Percentiles rank a stretch among this genome's conserved stretches.
Conservation (phyloP, 2,888 invertebrate genomes). For the Drosophila colorata region DNA sequence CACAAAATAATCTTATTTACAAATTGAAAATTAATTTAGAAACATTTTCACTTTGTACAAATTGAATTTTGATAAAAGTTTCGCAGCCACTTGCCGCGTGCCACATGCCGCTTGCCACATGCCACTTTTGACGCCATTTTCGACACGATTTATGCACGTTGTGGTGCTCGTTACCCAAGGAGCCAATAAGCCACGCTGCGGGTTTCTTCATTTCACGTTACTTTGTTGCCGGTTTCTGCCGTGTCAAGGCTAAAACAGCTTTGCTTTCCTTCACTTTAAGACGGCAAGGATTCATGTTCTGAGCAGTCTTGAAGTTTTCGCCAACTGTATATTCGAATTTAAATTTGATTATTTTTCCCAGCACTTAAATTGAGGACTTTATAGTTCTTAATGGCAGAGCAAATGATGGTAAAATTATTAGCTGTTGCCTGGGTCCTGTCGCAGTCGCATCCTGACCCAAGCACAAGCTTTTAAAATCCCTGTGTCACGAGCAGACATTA, state of each 20-base stretch:
- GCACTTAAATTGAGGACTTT: neutral
- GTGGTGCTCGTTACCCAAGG: slow-evolving; percentile 30
- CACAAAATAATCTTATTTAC: slow-evolving; percentile 38
- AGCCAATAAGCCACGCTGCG: slow-evolving; percentile 44
- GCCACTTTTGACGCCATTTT: slow-evolving; percentile 46
- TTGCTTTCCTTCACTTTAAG: slow-evolving; percentile 6
- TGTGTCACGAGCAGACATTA: slow-evolving; percentile 40
- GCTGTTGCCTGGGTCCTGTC: slow-evolving; percentile 35
- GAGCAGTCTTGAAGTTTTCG: neutral
- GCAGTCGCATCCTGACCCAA: no score
- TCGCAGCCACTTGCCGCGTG: slow-evolving; percentile 25
- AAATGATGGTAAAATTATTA: slow-evolving; percentile 56
- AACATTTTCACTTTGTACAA: slow-evolving; percentile 63
- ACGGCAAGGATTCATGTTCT: slow-evolving; percentile 2
- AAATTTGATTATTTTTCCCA: slow-evolving; percentile 2
- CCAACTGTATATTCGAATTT: neutral
- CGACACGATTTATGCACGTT: slow-evolving; percentile 45
- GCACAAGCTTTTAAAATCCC: slow-evolving; percentile 16
- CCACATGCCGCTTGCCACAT: slow-evolving; percentile 24
- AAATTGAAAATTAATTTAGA: slow-evolving; percentile 52
- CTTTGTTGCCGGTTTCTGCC: slow-evolving; percentile 32
- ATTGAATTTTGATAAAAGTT: slow-evolving; percentile 70
- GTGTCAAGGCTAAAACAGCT: slow-evolving; percentile 7
- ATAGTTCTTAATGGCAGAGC: no score
- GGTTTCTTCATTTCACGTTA: slow-evolving; percentile 28